Evolutionary conservation across 2,113 vertebrate genomes (phyloP).

Genomic region (Ancistrus triradiatus): DNA sequence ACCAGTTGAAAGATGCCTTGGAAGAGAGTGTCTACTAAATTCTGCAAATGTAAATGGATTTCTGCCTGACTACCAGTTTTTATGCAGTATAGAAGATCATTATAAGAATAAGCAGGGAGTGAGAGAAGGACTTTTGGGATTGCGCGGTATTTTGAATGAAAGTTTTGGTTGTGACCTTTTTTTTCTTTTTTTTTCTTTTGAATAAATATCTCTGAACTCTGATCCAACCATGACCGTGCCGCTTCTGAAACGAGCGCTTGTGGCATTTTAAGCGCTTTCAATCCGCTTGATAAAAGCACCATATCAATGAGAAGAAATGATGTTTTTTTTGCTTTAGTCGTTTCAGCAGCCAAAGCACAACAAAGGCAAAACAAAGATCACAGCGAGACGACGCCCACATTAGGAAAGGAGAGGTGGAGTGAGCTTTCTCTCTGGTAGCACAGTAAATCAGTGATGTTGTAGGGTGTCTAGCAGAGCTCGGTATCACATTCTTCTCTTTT

Average conservation of each 20-base stretch:
- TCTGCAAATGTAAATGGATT: too few relatives aligned
- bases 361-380: conserved; percentile 12
- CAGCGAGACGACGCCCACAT: conserved; percentile 6
- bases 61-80: too few relatives aligned
- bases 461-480: not conserved
- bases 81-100: too few relatives aligned
- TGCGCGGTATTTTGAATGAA: not conserved
- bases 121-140: too few relatives aligned
- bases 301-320: not conserved
- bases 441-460: conserved; percentile 1
- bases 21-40: too few relatives aligned
- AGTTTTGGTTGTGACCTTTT: not conserved
- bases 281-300: conserved; percentile 10
- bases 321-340: conserved; percentile 8
- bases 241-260: not conserved
- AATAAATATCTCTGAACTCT: not conserved
- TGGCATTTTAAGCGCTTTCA: not conserved
- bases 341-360: conserved; percentile 14
- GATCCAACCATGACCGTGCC: not conserved
- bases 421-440: not conserved
- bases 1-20: too few relatives aligned
- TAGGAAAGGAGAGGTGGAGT: conserved; percentile 3
- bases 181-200: not conserved
- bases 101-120: too few relatives aligned
- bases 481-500: conserved; percentile 20